Evolutionary conservation across 1,140 invertebrate genomes (phyloP).

Genomic region (Eciton burchellii): DNA sequence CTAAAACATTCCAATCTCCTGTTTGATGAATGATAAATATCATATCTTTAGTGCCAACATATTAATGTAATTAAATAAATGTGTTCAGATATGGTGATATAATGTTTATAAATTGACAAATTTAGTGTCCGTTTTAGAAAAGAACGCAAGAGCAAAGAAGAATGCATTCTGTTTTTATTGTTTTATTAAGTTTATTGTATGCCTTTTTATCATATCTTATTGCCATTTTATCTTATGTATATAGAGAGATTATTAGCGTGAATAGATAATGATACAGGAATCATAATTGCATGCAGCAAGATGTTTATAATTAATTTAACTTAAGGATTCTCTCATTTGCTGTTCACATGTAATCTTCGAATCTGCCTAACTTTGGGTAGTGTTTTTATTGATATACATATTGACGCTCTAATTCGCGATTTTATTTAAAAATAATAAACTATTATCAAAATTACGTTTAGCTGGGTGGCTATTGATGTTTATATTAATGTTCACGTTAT

Average conservation of each 20-base stretch:
- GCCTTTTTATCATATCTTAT: not conserved
- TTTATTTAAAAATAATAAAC: not conserved
- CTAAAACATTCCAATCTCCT: not conserved
- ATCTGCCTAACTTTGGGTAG: too few species aligned
- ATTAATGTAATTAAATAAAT: too few species aligned
- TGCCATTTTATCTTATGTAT: not conserved
- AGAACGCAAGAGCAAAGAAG: not conserved
- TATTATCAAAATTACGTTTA: not conserved
- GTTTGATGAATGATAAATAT: not conserved
- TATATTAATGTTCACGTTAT: not conserved
- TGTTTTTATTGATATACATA: too few species aligned
- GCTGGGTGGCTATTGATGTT: conserved; percentile 29
- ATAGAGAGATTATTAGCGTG: not conserved
- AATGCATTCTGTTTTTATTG: not conserved
- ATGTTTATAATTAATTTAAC: not conserved
- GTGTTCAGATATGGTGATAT: too few species aligned
- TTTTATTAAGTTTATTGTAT: not conserved
- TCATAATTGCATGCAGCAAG: not conserved
- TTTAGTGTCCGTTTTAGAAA: too few species aligned
- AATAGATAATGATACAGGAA: conserved; percentile 3
- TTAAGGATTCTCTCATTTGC: too few species aligned
- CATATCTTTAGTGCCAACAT: not conserved
- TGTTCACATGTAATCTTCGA: too few species aligned
- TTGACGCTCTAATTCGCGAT: not conserved
- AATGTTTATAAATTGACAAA: too few species aligned